Conservation (phyloP, 2,113 vertebrate species). For the Ornithorhynchus anatinus region DNA sequence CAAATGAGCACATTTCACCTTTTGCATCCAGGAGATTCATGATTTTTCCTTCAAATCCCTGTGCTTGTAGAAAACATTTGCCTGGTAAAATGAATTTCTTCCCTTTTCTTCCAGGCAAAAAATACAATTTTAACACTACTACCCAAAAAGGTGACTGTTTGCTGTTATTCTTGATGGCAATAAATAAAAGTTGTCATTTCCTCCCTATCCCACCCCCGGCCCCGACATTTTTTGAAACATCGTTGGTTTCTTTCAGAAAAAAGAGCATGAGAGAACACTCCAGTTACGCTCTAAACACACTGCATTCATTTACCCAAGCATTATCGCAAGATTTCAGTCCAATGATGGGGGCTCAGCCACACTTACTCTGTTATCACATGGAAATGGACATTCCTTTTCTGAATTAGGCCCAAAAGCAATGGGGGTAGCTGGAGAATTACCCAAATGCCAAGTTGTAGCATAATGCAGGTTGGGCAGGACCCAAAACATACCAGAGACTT, state of each 20-base stretch:
- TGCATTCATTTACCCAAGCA: background rate
- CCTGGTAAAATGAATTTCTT: background rate
- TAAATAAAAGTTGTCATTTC: background rate
- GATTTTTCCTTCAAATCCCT: background rate
- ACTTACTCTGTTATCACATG: too few species aligned
- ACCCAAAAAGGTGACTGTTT: background rate
- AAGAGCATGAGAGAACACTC: background rate
- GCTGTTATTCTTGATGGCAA: background rate
- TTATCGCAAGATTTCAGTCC: background rate
- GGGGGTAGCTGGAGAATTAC: accelerated
- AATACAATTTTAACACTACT: background rate
- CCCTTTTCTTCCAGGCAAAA: background rate
- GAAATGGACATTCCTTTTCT: accelerated
- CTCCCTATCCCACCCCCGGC: background rate
- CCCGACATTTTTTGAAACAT: too few species aligned
- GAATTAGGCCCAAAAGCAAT: background rate
- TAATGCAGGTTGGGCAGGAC: background rate
- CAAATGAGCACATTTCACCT: background rate
- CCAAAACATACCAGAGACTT: accelerated
- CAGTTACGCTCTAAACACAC: background rate
- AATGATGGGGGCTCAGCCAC: background rate
- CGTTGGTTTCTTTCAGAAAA: too few species aligned
- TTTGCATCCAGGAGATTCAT: background rate
- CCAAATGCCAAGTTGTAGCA: background rate
- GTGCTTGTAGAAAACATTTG: background rate